These are phyloP conservation scores for Drosophila sproati DNA, from an alignment of 1,140 invertebrate genomes.

Conservation along the genomic window DNA sequence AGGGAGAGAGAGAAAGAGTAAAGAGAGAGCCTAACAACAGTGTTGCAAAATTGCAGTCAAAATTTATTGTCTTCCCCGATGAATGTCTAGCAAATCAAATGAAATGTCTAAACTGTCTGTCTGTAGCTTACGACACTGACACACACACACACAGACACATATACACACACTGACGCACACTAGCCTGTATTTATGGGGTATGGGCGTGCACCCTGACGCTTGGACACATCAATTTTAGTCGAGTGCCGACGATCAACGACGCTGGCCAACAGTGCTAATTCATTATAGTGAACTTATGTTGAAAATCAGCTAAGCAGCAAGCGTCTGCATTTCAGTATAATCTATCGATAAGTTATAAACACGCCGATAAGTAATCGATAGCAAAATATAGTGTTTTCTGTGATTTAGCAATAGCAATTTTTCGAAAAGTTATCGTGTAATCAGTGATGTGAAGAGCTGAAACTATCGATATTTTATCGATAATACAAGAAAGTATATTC, in stretches of 20 bases:
- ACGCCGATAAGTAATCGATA: not conserved
- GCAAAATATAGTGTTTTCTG: not conserved
- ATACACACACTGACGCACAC: not conserved
- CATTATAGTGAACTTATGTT: conserved; percentile 1
- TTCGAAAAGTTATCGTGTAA: too few relatives aligned
- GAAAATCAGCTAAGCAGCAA: not conserved
- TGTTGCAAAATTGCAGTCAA: conserved; percentile 55
- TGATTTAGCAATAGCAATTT: too few relatives aligned
- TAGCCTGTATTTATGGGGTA: conserved; percentile 40
- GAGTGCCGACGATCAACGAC: conserved; percentile 10
- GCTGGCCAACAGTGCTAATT: conserved; percentile 21
- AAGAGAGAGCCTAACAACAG: conserved; percentile 10
- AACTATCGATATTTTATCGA: conserved; percentile 1
- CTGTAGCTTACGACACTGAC: conserved; percentile 19
- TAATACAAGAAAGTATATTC: not conserved
- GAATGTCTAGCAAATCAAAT: conserved; percentile 54
- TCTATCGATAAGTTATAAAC: not conserved
- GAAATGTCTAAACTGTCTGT: conserved; percentile 50
- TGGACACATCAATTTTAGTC: conserved; percentile 48
- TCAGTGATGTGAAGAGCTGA: not conserved
- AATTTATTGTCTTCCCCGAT: conserved; percentile 60
- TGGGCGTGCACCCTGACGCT: conserved; percentile 41
- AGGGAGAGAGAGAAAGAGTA: not conserved
- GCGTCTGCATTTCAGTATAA: not conserved
- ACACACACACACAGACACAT: not conserved